A percentile compares a stretch with the other conserved stretches of the same genome.
Evolutionary conservation across 1,140 invertebrate genomes (phyloP).

Genomic region (Rhysida immarginata): DNA sequence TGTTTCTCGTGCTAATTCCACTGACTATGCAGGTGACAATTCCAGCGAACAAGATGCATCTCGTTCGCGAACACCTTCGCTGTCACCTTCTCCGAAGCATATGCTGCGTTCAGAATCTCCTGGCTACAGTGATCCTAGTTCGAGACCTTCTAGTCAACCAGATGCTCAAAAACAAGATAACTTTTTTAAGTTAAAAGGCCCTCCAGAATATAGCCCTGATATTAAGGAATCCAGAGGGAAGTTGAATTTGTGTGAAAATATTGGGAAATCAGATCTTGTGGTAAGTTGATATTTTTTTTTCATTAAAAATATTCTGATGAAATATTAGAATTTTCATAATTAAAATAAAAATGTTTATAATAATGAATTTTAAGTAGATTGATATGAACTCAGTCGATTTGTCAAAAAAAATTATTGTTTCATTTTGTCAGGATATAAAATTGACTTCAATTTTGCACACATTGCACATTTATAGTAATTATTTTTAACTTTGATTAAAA

Average conservation of each 20-base stretch:
- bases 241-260: neutral
- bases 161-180: neutral
- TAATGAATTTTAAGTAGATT: no score
- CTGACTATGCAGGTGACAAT: constrained; percentile 53
- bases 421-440: no score
- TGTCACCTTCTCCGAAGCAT: constrained; percentile 38
- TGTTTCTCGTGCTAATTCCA: constrained; percentile 34
- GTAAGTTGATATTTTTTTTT: no score
- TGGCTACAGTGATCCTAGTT: constrained; percentile 19
- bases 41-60: constrained; percentile 45
- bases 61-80: constrained; percentile 40
- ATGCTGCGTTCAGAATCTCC: constrained; percentile 35
- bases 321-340: no score
- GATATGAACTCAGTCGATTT: no score
- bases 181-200: neutral
- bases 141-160: constrained; percentile 1
- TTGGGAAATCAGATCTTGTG: neutral
- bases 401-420: no score
- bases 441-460: no score
- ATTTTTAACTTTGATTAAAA: no score
- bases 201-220: no score
- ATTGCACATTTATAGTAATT: no score
- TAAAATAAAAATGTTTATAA: no score
- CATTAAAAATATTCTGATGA: no score
- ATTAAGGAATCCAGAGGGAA: neutral